Percentiles rank a stretch among this genome's conserved stretches.
phyloP scores from a whole-genome alignment of 2,113 vertebrate species.

The Procavia capensis region DNA sequence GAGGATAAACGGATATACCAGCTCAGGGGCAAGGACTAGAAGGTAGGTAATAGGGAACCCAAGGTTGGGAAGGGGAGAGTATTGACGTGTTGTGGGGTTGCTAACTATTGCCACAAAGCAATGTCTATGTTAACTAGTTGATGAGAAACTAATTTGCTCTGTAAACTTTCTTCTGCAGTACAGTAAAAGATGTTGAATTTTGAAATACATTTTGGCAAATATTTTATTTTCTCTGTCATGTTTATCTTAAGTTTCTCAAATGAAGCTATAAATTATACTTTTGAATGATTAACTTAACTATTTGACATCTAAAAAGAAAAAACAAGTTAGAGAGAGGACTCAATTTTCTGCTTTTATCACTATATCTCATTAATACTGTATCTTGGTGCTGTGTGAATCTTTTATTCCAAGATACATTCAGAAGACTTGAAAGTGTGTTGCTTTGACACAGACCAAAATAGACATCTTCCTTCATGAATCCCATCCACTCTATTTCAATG shows the following conservation, averaged over 20 bases:
- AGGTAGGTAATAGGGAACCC: too few relatives aligned
- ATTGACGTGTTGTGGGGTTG: too few relatives aligned
- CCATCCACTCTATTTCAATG: not conserved
- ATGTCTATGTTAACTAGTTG: too few relatives aligned
- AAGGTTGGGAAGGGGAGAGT: too few relatives aligned
- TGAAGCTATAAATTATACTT: not conserved
- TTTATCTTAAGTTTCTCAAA: constrained; percentile 14
- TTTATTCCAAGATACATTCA: not conserved
- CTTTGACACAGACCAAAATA: not conserved
- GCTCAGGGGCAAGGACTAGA: too few relatives aligned
- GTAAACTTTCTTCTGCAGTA: too few relatives aligned
- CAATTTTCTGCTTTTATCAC: not conserved
- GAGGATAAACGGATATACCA: too few relatives aligned
- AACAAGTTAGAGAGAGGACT: not conserved
- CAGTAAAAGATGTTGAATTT: not conserved
- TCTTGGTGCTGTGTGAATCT: not conserved
- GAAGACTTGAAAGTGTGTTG: not conserved
- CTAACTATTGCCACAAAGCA: too few relatives aligned
- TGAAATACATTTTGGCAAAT: constrained; percentile 38
- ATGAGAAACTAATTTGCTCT: too few relatives aligned
- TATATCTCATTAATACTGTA: not conserved
- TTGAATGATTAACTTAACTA: not conserved
- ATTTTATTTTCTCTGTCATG: not conserved
- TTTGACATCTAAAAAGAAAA: not conserved
- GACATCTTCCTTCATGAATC: not conserved